phyloP scores from a whole-genome alignment of 2,888 invertebrate genomes.

The Nebria brevicollis region DNA sequence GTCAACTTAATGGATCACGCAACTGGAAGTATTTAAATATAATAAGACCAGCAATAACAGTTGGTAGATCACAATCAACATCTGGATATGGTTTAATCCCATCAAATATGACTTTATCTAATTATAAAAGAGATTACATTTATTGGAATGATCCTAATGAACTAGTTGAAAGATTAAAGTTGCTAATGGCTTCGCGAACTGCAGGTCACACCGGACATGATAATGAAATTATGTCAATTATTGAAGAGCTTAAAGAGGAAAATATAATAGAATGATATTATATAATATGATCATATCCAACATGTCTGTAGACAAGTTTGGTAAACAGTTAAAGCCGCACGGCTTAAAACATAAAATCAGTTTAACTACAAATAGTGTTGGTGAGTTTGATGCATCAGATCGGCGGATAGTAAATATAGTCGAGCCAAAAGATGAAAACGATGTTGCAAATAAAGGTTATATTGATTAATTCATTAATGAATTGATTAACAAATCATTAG shows the following conservation, averaged over 20 bases:
- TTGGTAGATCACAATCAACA: background rate
- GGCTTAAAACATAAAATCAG: too few species aligned
- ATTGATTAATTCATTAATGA: background rate
- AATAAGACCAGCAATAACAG: background rate
- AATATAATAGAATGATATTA: background rate
- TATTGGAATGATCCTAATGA: slow-evolving; percentile 18
- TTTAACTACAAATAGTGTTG: background rate
- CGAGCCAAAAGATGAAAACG: too few species aligned
- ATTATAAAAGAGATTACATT: slow-evolving; percentile 2
- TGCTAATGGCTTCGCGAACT: background rate
- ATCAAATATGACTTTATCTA: background rate
- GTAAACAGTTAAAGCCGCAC: too few species aligned
- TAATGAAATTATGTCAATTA: slow-evolving; percentile 11
- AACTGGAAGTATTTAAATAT: slow-evolving; percentile 3
- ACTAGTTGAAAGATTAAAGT: slow-evolving; percentile 3
- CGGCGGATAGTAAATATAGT: background rate
- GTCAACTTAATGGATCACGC: background rate
- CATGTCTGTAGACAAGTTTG: too few species aligned
- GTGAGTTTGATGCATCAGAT: slow-evolving; percentile 3
- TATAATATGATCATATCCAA: too few species aligned
- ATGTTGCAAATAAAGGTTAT: background rate
- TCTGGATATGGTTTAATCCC: background rate
- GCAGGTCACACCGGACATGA: too few species aligned
- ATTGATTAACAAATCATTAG: background rate
- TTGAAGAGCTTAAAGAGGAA: background rate